Conservation (phyloP, 92 coral and sea anemone genomes). For the Parazoanthus swiftii region DNA sequence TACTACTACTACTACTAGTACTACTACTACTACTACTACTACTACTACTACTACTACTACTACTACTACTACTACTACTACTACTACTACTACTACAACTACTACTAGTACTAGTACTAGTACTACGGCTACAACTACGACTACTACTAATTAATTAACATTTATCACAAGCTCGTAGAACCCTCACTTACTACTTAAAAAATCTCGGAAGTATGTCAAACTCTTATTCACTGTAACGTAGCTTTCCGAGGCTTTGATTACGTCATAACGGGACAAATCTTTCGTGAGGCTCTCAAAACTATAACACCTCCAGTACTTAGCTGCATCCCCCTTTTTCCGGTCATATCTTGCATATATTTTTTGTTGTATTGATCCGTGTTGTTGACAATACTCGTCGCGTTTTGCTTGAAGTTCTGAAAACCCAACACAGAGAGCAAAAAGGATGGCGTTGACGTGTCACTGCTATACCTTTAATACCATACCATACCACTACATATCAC, state of each 20-base stretch:
- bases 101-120: neutral
- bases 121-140: neutral
- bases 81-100: neutral
- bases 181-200: neutral
- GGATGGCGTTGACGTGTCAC: neutral
- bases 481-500: too few species aligned
- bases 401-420: slow-evolving; percentile 20
- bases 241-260: neutral
- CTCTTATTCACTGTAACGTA: neutral
- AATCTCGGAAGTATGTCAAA: neutral
- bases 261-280: slow-evolving; percentile 11
- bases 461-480: too few species aligned
- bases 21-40: neutral
- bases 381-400: neutral
- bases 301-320: neutral
- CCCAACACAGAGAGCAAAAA: neutral
- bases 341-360: neutral
- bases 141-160: neutral
- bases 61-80: neutral
- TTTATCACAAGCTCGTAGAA: too few species aligned
- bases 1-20: neutral
- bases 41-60: neutral
- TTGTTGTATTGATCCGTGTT: neutral
- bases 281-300: neutral
- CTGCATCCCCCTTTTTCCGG: neutral